Conservation (phyloP, 2,888 invertebrate species). For the Cataglyphis rosenhaueri region DNA sequence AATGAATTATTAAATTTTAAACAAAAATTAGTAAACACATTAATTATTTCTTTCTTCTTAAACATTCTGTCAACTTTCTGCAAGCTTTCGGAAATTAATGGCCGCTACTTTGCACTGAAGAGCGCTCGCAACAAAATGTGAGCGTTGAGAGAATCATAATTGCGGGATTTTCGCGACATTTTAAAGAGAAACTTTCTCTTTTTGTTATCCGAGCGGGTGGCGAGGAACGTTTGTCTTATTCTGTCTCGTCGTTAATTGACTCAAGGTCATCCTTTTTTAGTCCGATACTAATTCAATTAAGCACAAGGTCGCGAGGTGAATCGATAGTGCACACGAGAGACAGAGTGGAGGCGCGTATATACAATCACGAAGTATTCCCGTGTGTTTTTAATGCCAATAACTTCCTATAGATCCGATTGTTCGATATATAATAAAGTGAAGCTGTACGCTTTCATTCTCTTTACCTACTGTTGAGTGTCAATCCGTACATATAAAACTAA, state of each 20-base stretch:
- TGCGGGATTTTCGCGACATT: slow-evolving; percentile 2
- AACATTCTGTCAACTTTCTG: background rate
- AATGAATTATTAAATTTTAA: background rate
- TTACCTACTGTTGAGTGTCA: slow-evolving; percentile 19
- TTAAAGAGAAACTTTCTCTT: slow-evolving; percentile 50
- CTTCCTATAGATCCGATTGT: slow-evolving; percentile 46
- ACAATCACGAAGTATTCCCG: slow-evolving; percentile 21
- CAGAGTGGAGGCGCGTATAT: slow-evolving; percentile 33
- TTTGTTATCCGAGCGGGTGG: slow-evolving; percentile 6
- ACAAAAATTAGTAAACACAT: background rate
- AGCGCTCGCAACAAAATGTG: slow-evolving; percentile 24
- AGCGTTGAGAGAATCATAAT: slow-evolving; percentile 4
- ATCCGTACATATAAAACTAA: background rate
- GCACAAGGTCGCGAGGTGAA: slow-evolving; percentile 54
- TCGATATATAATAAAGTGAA: slow-evolving; percentile 26
- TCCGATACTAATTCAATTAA: slow-evolving; percentile 32
- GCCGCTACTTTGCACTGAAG: slow-evolving; percentile 3
- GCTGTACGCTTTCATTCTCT: slow-evolving; percentile 18
- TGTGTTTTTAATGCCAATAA: slow-evolving; percentile 50
- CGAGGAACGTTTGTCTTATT: slow-evolving; percentile 50
- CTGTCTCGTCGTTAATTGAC: slow-evolving; percentile 49
- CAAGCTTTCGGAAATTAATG: slow-evolving; percentile 10
- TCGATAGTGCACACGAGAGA: slow-evolving; percentile 53
- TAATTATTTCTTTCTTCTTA: background rate
- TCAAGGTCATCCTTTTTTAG: slow-evolving; percentile 51